phyloP scores from a whole-genome alignment of 2,888 invertebrate species.

The Orthosia gothica region DNA sequence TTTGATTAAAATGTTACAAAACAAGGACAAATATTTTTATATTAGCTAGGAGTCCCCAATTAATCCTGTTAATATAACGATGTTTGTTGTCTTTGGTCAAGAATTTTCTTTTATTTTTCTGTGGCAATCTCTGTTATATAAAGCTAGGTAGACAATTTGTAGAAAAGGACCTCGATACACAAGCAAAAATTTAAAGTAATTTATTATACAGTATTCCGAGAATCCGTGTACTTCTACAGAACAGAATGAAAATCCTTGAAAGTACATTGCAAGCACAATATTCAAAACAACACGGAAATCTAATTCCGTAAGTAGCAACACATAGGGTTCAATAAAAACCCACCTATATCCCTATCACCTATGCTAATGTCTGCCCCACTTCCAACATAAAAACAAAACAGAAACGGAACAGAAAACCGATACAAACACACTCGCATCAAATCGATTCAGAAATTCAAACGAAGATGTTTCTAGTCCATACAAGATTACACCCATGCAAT shows the following conservation, averaged over 20 bases:
- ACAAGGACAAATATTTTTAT: constrained; percentile 44
- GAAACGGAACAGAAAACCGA: constrained; percentile 31
- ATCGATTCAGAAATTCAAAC: constrained; percentile 67
- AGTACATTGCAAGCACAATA: neutral
- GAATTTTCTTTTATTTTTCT: constrained; percentile 18
- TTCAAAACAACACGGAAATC: constrained; percentile 8
- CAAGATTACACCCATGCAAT: constrained; percentile 75
- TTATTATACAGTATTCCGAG: neutral
- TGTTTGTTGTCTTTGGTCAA: constrained; percentile 12
- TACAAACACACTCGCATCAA: constrained; percentile 45
- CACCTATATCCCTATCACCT: constrained; percentile 2
- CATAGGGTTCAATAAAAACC: constrained; percentile 17
- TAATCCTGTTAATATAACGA: constrained; percentile 24
- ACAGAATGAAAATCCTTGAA: neutral
- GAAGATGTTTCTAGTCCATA: constrained; percentile 72
- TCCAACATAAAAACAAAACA: constrained; percentile 55
- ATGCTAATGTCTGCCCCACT: constrained; percentile 50
- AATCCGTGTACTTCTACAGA: neutral
- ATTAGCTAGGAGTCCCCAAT: constrained; percentile 28
- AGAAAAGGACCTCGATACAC: neutral
- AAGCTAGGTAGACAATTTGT: neutral
- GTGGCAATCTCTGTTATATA: neutral
- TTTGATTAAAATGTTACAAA: constrained; percentile 57
- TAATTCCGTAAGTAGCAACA: neutral
- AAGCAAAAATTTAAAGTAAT: neutral